A percentile compares a stretch with the other conserved stretches of the same genome.
These are phyloP conservation scores for Todiramphus chloris DNA, from an alignment of 2,113 vertebrate genomes.

Conservation along the genomic window DNA sequence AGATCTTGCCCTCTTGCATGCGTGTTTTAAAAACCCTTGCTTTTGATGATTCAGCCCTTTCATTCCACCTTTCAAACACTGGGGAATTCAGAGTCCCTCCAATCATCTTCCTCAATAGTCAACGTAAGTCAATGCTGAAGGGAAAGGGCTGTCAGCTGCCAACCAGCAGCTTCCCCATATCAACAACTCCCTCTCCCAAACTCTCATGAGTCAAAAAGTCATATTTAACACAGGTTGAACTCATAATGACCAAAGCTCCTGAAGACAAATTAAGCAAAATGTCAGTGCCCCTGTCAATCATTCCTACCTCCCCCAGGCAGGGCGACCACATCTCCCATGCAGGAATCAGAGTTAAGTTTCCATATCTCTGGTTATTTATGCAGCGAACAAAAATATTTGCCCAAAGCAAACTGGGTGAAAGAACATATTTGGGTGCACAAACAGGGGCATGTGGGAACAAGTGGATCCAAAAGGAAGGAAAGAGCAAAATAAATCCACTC, in stretches of 20 bases:
- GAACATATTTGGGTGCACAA: not conserved
- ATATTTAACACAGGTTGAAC: not conserved
- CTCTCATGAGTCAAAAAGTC: not conserved
- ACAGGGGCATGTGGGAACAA: rapidly evolving
- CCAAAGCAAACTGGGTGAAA: not conserved
- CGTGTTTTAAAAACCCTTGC: not conserved
- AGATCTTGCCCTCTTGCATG: not conserved
- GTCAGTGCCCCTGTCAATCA: constrained; percentile 18
- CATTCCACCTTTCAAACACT: not conserved
- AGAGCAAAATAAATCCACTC: not conserved
- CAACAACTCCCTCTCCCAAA: not conserved
- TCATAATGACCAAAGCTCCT: not conserved
- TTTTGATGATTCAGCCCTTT: not conserved
- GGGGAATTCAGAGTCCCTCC: not conserved
- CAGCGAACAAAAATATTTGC: not conserved
- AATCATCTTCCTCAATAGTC: not conserved
- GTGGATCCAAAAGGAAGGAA: not conserved
- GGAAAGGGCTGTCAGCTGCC: not conserved
- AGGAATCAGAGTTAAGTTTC: not conserved
- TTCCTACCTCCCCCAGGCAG: not conserved
- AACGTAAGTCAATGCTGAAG: not conserved
- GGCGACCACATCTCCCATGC: not conserved
- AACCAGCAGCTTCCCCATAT: not conserved
- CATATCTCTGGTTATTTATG: not conserved
- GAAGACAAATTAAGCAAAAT: constrained; percentile 13